A percentile compares a stretch with the other conserved stretches of the same genome.
Conservation (phyloP, 2,797 vertebrate genomes). For the Pachyuromys duprasi region DNA sequence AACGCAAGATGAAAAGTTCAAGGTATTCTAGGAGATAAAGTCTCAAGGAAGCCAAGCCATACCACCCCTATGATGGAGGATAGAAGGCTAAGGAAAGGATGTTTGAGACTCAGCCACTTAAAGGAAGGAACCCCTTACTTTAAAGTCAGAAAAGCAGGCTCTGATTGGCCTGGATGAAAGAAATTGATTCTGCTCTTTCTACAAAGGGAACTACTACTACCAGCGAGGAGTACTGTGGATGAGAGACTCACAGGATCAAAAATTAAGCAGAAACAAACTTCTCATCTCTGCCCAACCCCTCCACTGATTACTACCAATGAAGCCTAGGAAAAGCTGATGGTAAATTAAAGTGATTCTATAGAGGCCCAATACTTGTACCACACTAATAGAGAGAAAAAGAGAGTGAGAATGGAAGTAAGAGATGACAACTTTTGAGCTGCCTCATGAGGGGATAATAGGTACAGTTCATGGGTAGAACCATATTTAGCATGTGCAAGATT, state of each 20-base stretch:
- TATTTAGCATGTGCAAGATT: not conserved
- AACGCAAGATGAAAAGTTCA: not conserved
- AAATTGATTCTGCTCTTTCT: not conserved
- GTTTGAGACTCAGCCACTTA: not conserved
- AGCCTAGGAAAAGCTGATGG: not conserved
- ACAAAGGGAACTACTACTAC: not conserved
- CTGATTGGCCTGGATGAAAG: not conserved
- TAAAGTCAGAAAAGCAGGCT: not conserved
- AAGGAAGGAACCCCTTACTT: not conserved
- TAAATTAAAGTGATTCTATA: not conserved
- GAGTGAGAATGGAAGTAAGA: not conserved
- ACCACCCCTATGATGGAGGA: not conserved
- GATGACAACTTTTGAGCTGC: not conserved
- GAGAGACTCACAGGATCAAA: not conserved
- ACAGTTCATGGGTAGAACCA: not conserved
- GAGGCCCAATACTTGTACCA: not conserved
- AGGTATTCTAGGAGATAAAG: not conserved
- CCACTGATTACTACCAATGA: not conserved
- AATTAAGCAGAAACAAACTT: not conserved
- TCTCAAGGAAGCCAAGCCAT: not conserved
- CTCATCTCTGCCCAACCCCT: not conserved
- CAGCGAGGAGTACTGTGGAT: not conserved
- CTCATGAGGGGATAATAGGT: no score
- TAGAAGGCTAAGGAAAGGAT: not conserved
- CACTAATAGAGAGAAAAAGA: not conserved